These are phyloP conservation scores for Odobenus rosmarus DNA, from an alignment of 2,113 vertebrate species.

Conservation along the genomic window DNA sequence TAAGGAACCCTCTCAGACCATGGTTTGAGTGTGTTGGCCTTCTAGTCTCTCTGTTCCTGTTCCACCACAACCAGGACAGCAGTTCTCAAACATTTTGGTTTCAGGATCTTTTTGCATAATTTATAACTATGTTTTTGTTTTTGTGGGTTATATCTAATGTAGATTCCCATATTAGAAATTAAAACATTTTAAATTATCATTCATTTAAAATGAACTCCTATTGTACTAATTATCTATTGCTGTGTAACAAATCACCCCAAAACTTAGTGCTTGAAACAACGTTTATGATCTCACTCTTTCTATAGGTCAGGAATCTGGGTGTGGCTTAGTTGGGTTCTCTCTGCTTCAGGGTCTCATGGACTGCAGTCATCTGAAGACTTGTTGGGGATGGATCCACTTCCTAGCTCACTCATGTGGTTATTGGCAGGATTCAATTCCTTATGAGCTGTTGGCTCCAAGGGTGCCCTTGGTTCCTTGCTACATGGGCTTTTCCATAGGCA, in stretches of 20 bases:
- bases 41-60: background rate
- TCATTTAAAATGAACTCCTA: background rate
- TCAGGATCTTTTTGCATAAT: background rate
- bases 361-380: background rate
- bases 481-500: background rate
- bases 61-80: background rate
- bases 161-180: slow-evolving; percentile 4
- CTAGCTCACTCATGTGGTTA: background rate
- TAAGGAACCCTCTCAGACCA: background rate
- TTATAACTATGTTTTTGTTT: background rate
- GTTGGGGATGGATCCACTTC: background rate
- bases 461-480: slow-evolving; percentile 22
- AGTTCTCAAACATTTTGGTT: background rate
- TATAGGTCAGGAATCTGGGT: background rate
- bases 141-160: background rate
- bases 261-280: background rate
- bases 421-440: slow-evolving; percentile 36
- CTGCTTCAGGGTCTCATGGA: background rate
- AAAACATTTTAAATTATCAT: background rate
- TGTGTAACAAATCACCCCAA: background rate
- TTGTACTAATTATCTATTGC: background rate
- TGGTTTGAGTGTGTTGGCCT: background rate
- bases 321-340: background rate
- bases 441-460: slow-evolving; percentile 9
- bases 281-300: background rate